Evolutionary conservation across 1,140 invertebrate genomes (phyloP), one percentile per base, ranked within the genome.

Genomic region (Cryptotermes secundus): DNA sequence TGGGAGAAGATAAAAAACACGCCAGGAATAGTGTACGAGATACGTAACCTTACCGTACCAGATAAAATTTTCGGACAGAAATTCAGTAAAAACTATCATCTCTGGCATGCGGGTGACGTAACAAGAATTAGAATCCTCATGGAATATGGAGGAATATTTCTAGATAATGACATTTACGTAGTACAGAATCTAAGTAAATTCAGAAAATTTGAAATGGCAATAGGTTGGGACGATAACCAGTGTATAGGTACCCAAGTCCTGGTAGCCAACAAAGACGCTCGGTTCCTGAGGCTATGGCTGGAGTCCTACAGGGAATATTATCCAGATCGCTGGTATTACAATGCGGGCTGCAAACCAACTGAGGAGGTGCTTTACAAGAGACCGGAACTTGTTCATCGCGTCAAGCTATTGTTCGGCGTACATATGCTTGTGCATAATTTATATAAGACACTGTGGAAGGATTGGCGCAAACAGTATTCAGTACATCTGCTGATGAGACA

Each of bases 91-190:
- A 42, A n/a, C 12, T 86, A 80, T 59, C 80, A 80, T 7, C 24
- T 89, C 12, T 87, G 87, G 83, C 88, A 89, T 80, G 86, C 87
- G 12, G 87, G 88, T 34, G 89, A 89, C 80, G 86, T 89, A 19
- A 86, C 86, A 4, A 83, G 89, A 34, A 82, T 89, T 7, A 79
- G 84, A 81, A 86, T 89, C 49, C 80, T 89, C 16, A 88, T 86
- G 87, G 81, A 86, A 80, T 86, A 87, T 49, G 89, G 89, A n/a
- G 89, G 89, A 3, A 89, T 89, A 49, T 89, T 86, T 81, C 83
- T 89, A 26, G 89, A 89, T 84, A 88, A 87, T 80, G 89, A 89
- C 86, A 86, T 88, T 2, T 88, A 87, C 83, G 86, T 89, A 38
- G 86, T 89, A 26, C 86, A 88, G 42, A 85, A 86, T n/a, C 86